Evolutionary conservation across 2,797 vertebrate species (phyloP), one percentile per base, ranked within the genome.

Genomic region (Schizothorax lantsangensis): DNA sequence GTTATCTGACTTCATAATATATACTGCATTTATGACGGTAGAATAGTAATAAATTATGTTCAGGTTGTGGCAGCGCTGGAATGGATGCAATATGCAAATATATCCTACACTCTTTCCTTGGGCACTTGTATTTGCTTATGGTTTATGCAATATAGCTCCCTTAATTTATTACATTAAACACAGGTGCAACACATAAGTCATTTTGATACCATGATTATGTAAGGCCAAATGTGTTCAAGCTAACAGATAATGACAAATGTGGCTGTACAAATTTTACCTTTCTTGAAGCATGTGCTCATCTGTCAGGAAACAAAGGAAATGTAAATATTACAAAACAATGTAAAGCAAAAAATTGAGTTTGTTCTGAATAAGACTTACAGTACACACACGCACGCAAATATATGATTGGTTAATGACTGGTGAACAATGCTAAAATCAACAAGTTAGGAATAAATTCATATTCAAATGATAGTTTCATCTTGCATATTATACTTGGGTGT

Each of bases 241-340:
- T 64, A 33, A 33, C 5, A 45, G 17, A 33, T 66, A 45, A 47
- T 38, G 49, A 33, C 3, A 38, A 43, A 59, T 74, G 38, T 49
- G 21, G 0, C 8, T 45, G 21, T 33, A 54, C 4, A 49, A 7
- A 80, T 89, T 75, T 94, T 86, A 96, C 95, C 95, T 43, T 90
- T 87, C 0, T 82, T 40, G 69, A 69, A 66, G 90, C 95, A 96
- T 66, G 88, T 89, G 75, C 21, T 89, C 93, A 96, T 95, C 95
- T 96, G 89, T 88, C 38, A 75, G 40, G 17, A 47, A 47, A 81
- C 23, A 66, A 73, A 6, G 23, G 30, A n/a, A 72, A 26, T 26
- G 15, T 43, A 40, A 17, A n/a, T 78, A n/a, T 57, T 17, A 79
- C 38, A n/a, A 79, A 59, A 59, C 52, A 38, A 78, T 8, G 2